These are phyloP conservation scores for Drosophila merina DNA, from an alignment of 2,888 invertebrate species.

Conservation along the genomic window DNA sequence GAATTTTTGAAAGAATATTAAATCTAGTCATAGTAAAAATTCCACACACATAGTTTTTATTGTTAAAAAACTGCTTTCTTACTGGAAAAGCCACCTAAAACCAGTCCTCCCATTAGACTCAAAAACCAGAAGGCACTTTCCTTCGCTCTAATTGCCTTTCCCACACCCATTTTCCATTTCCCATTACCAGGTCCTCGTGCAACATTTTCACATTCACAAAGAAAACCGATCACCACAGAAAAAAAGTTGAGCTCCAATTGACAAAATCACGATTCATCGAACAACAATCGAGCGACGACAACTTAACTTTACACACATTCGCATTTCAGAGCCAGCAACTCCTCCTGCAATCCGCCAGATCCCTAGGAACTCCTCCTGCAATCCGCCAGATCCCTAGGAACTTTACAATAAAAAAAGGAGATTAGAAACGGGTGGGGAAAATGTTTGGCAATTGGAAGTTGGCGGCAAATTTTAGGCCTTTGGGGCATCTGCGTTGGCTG, in stretches of 20 bases:
- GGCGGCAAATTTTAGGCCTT: conserved; percentile 65
- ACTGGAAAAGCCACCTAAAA: too few relatives aligned
- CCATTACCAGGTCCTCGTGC: conserved; percentile 40
- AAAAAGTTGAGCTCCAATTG: conserved; percentile 47
- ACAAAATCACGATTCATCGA: conserved; percentile 63
- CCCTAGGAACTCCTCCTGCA: conserved; percentile 9
- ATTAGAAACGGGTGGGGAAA: conserved; percentile 31
- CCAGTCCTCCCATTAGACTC: conserved; percentile 15
- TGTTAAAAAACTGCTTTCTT: too few relatives aligned
- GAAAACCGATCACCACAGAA: conserved; percentile 23
- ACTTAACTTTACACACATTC: conserved; percentile 71
- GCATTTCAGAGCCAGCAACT: conserved; percentile 27
- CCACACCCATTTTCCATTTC: conserved; percentile 39
- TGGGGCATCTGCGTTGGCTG: conserved; percentile 62
- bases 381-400: conserved; percentile 34
- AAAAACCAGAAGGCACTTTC: conserved; percentile 39
- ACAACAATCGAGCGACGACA: conserved; percentile 60
- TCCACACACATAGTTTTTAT: too few relatives aligned
- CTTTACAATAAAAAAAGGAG: conserved; percentile 14
- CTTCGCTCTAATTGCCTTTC: conserved; percentile 51
- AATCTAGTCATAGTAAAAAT: neutral
- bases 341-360: conserved; percentile 15
- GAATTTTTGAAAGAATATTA: neutral
- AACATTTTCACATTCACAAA: conserved; percentile 31
- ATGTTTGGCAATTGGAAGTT: conserved; percentile 44